Evolutionary conservation across 2,888 invertebrate genomes (phyloP).

Genomic region (Hylaea fasciaria): DNA sequence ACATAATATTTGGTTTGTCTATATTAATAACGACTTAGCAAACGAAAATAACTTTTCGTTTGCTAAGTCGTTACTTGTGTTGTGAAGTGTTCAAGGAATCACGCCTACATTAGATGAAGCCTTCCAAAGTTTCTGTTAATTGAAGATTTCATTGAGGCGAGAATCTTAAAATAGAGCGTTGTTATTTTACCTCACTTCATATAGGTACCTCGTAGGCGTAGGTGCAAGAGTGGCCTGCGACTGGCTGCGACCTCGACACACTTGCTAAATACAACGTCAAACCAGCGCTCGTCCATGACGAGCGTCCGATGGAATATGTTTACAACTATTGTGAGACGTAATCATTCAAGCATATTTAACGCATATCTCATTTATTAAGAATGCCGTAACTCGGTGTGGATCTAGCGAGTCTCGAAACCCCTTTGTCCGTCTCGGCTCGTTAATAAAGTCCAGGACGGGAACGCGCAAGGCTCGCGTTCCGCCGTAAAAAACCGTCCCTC

Average conservation of each 20-base stretch:
- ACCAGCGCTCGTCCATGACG: slow-evolving; percentile 39
- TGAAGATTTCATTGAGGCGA: slow-evolving; percentile 25
- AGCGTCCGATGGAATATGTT: slow-evolving; percentile 24
- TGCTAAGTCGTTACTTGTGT: slow-evolving; percentile 2
- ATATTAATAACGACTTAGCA: too few species aligned
- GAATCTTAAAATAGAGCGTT: slow-evolving; percentile 45
- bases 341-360: not conserved
- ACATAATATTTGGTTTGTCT: too few species aligned
- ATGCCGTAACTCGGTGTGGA: slow-evolving; percentile 36
- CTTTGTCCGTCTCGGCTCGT: slow-evolving; percentile 65
- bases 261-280: slow-evolving; percentile 52
- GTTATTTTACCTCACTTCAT: slow-evolving; percentile 43
- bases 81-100: slow-evolving; percentile 9
- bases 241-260: slow-evolving; percentile 65
- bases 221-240: slow-evolving; percentile 56
- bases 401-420: slow-evolving; percentile 37
- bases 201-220: slow-evolving; percentile 36
- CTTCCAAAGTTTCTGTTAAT: slow-evolving; percentile 22
- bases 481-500: slow-evolving; percentile 75
- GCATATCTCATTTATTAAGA: slow-evolving; percentile 42
- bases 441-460: slow-evolving; percentile 72
- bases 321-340: too few species aligned
- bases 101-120: slow-evolving; percentile 22
- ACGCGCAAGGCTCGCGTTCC: slow-evolving; percentile 66
- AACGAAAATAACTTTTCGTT: slow-evolving; percentile 5